phyloP scores from a whole-genome alignment of 2,797 vertebrate species.

The Chrysocyon brachyurus region DNA sequence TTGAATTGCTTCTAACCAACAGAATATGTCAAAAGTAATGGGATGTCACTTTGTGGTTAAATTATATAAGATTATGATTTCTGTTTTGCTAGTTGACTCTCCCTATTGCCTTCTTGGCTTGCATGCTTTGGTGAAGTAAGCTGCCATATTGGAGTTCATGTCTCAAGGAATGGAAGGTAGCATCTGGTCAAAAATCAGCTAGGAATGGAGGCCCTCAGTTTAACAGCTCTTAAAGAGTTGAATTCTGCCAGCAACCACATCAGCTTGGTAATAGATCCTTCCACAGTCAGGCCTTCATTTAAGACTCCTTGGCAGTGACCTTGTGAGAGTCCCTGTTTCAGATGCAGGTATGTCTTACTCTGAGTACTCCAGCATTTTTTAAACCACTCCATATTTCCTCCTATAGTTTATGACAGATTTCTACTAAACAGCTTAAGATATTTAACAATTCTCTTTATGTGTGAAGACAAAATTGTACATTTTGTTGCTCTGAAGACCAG shows the following conservation, averaged over 20 bases:
- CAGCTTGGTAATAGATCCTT: neutral
- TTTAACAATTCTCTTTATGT: neutral
- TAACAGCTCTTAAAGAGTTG: neutral
- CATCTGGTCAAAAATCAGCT: neutral
- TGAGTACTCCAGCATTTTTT: neutral
- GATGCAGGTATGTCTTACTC: neutral
- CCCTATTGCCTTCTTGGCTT: neutral
- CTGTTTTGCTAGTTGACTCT: neutral
- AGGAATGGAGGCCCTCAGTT: neutral
- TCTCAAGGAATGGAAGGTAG: neutral
- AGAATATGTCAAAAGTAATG: neutral
- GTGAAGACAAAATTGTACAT: neutral
- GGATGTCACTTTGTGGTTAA: neutral
- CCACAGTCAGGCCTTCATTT: neutral
- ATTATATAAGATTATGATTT: neutral
- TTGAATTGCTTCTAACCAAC: neutral
- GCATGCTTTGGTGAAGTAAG: neutral
- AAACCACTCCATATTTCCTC: neutral
- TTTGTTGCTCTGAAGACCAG: neutral
- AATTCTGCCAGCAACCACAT: neutral
- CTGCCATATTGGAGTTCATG: neutral
- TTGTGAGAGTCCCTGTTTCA: neutral
- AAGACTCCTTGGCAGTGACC: neutral
- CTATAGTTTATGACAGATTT: neutral
- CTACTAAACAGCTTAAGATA: neutral